Base-by-base conservation (phyloP, 30 jellyfish, hydroid and myxozoan genomes). In the Chironex yamaguchii region DNA sequence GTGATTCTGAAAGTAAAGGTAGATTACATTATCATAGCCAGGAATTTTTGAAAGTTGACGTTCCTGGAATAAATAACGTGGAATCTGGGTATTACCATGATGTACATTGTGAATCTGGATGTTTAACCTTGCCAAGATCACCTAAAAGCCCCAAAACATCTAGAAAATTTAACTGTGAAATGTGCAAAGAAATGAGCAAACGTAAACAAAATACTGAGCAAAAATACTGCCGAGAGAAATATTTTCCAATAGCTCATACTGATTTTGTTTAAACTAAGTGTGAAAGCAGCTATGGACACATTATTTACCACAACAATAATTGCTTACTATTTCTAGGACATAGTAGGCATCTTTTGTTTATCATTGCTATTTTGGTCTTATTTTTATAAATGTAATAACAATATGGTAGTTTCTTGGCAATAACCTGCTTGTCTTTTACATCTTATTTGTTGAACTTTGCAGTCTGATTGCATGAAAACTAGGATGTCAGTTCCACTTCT, bases 191-290 rank as follows among this genome's bases (percentile, higher is more conserved):
- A 17, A 17, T 94, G 91, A 87, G 85, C 70, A 51, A 66, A 50
- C 63, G 51, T 84, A 90, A 86, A 62, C 75, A 29, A 14, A 92
- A 90, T 0, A 93, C 85, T 53, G 97, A 96, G 27, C 28, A 34
- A n/a, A 84, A 71, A 33, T 94, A 82, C 50, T 88, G 97, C 92
- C 77, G 97, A 94, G 96, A 94, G 81, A 82, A 93, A 48, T 94
- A 94, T 65, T 94, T 80, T 51, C 97, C 99, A 17, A 89, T 94
- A 25, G 93, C 97, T 3, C 96, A 88, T 20, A 82, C 97, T 28
- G 58, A 42, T 42, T 42, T 42, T 42, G 17, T 42, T 42, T 42
- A 42, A 42, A n/a, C n/a, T n/a, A n/a, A n/a, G n/a, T n/a, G n/a
- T n/a, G n/a, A n/a, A n/a, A n/a, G n/a, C n/a, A n/a, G n/a, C n/a